A percentile compares a stretch with the other conserved stretches of the same genome.
phyloP scores from a whole-genome alignment of 2,113 vertebrate species.

The Takifugu flavidus region DNA sequence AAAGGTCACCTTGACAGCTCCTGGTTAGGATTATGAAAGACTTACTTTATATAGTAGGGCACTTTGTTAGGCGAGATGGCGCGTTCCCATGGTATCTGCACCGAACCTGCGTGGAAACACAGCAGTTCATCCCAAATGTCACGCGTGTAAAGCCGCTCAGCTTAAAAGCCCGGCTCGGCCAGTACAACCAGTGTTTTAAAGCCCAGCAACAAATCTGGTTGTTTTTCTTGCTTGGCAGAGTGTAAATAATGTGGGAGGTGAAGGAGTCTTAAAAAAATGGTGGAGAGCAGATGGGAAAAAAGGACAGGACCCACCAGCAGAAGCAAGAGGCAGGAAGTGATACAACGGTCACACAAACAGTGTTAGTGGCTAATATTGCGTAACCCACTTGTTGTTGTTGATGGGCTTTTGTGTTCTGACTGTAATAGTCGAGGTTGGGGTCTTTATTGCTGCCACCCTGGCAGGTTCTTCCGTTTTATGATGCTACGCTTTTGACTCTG shows the following conservation, averaged over 20 bases:
- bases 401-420: too few species aligned
- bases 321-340: constrained; percentile 1
- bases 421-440: too few species aligned
- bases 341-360: not conserved
- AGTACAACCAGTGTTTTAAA: constrained; percentile 22
- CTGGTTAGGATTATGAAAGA: constrained; percentile 21
- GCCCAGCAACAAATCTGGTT: constrained; percentile 45
- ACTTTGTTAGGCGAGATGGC: constrained; percentile 99
- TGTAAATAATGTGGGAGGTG: constrained; percentile 32
- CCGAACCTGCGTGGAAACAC: constrained; percentile 82
- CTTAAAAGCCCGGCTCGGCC: constrained; percentile 45
- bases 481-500: too few species aligned
- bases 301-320: constrained; percentile 8
- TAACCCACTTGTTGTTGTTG: too few species aligned
- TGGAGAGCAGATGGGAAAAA: constrained; percentile 23
- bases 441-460: too few species aligned
- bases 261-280: constrained; percentile 14
- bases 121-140: constrained; percentile 48
- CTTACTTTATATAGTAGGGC: constrained; percentile 99
- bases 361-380: not conserved
- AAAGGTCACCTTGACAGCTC: not conserved
- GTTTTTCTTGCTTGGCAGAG: constrained; percentile 44
- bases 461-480: too few species aligned
- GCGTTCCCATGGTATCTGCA: constrained; percentile 97
- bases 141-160: constrained; percentile 52